Evolutionary conservation across 1,140 invertebrate genomes (phyloP).

Genomic region (Antheraea mylitta): DNA sequence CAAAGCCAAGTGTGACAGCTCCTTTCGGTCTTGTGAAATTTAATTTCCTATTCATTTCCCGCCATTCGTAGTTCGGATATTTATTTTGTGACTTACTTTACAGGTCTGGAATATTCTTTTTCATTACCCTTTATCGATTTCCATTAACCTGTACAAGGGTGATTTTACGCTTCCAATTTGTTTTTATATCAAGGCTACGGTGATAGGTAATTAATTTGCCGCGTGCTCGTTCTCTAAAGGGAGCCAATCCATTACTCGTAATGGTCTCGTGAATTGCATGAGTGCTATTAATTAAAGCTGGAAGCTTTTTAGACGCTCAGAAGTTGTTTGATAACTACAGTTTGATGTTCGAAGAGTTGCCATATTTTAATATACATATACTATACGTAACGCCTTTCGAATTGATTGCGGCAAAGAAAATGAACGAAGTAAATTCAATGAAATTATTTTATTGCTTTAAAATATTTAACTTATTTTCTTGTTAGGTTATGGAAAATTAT

Average conservation of each 20-base stretch:
- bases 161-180: conserved; percentile 7
- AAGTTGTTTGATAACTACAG: conserved; percentile 27
- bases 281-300: conserved; percentile 32
- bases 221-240: conserved; percentile 17
- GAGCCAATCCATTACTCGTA: conserved; percentile 27
- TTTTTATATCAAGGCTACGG: neutral
- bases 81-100: conserved; percentile 20
- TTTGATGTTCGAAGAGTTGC: neutral
- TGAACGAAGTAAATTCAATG: no score
- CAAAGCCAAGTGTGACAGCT: conserved; percentile 20
- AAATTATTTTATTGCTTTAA: no score
- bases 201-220: conserved; percentile 20
- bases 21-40: conserved; percentile 31
- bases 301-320: conserved; percentile 24
- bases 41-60: conserved; percentile 56
- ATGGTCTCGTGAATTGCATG: conserved; percentile 26
- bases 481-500: no score
- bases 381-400: neutral
- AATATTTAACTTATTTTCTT: no score
- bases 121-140: conserved; percentile 25
- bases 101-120: conserved; percentile 19
- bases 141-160: conserved; percentile 15
- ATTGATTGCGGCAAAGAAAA: neutral
- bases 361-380: neutral
- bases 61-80: conserved; percentile 28